Evolutionary conservation across 2,113 vertebrate genomes (phyloP), one percentile per base, ranked within the genome.

Genomic region (Hassar affinis): DNA sequence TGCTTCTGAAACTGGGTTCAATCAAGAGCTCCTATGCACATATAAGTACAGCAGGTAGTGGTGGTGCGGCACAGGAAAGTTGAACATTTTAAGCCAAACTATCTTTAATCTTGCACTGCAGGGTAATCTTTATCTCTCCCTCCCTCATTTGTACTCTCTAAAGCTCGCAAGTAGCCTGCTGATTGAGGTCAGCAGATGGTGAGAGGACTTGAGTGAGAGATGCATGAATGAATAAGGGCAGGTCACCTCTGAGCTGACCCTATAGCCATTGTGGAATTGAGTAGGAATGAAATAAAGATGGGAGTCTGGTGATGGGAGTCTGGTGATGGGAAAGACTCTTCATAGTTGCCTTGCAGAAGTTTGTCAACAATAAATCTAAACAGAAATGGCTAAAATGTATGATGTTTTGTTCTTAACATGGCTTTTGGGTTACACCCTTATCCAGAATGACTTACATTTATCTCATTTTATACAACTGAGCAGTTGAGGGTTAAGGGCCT

Each of bases 151-250:
- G 15, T 61, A 33, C 69, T 68, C 74, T 25, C 15, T 56, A 38
- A 35, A 56, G n/a, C 49, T 54, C 49, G 8, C 17, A 6, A 33
- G 35, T 30, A 68, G 33, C 30, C 27, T 68, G 81, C 7, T 86
- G 85, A 89, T 86, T 87, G 64, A 69, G 82, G 80, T 88, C 83
- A 78, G 79, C 66, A 68, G 77, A 79, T 54, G 87, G 84, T 77
- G 85, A 85, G 69, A 66, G 83, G 84, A 89, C 90, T 87, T 87
- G 80, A 78, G n/a, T 81, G 33, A 56, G 30, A 56, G 51, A 14
- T 77, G 35, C 33, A 30, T 79, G 78, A 49, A 49, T 27, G 59
- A 61, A 66, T 66, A 66, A 66, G 62, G 61, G 47, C 45, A 49
- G 30, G 79, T 38, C 38, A 54, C 49, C 49, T n/a, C 22, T 69